These are phyloP conservation scores for Leuctra nigra DNA, from an alignment of 2,888 invertebrate species.

Conservation along the genomic window DNA sequence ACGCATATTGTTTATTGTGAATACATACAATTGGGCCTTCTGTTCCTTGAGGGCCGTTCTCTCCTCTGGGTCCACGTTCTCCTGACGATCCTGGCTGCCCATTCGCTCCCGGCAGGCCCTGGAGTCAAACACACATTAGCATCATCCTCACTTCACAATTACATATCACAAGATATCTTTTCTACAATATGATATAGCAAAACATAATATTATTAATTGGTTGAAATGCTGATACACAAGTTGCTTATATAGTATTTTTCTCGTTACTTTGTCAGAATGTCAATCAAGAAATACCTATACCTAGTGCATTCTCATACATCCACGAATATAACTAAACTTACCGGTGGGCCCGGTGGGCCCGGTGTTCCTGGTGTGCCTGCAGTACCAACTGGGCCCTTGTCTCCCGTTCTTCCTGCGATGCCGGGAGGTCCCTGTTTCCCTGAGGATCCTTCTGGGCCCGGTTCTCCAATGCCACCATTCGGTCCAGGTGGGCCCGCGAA, in stretches of 20 bases:
- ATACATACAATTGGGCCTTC: slow-evolving; percentile 56
- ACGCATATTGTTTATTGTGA: too few species aligned
- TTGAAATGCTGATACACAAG: too few species aligned
- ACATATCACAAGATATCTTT: too few species aligned
- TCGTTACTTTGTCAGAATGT: too few species aligned
- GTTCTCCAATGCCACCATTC: slow-evolving; percentile 53
- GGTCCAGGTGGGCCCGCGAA: slow-evolving; percentile 59
- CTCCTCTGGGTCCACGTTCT: slow-evolving; percentile 64
- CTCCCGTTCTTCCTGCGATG: slow-evolving; percentile 64
- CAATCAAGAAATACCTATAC: too few species aligned
- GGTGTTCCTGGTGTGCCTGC: slow-evolving; percentile 56
- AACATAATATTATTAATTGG: background rate
- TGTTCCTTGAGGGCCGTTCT: slow-evolving; percentile 64
- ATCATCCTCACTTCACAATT: background rate
- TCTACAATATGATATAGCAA: too few species aligned
- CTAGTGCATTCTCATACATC: too few species aligned
- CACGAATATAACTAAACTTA: too few species aligned
- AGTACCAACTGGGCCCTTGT: slow-evolving; percentile 64
- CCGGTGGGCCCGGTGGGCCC: slow-evolving; percentile 64
- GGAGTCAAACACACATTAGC: too few species aligned
- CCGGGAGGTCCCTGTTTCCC: slow-evolving; percentile 68
- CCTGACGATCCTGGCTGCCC: slow-evolving; percentile 65
- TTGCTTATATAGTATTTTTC: too few species aligned
- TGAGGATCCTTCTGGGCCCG: slow-evolving; percentile 52
- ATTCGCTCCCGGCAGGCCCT: slow-evolving; percentile 60